These are phyloP conservation scores for Drosophila kanapiae DNA, from an alignment of 1,140 invertebrate genomes.

Conservation along the genomic window DNA sequence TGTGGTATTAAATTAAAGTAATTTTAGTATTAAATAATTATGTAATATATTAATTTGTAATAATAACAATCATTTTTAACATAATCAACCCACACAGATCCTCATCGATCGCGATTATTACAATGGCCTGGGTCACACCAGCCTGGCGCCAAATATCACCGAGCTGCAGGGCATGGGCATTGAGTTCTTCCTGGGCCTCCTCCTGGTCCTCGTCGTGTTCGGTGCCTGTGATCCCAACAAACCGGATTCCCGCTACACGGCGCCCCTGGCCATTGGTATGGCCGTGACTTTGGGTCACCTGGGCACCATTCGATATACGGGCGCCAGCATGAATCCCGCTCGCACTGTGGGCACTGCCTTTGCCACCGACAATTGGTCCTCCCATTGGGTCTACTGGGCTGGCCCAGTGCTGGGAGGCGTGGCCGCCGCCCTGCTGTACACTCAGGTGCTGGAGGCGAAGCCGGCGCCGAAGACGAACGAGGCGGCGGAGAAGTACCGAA, in stretches of 20 bases:
- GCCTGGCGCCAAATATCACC: slow-evolving; percentile 87
- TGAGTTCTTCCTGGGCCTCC: slow-evolving; percentile 95
- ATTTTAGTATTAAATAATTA: too few relatives aligned
- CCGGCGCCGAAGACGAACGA: slow-evolving; percentile 60
- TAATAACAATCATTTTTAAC: too few relatives aligned
- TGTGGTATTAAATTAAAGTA: too few relatives aligned
- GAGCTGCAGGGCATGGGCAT: slow-evolving; percentile 93
- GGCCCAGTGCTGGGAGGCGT: slow-evolving; percentile 93
- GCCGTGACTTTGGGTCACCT: slow-evolving; percentile 95
- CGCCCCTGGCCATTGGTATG: slow-evolving; percentile 95
- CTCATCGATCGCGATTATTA: slow-evolving; percentile 88
- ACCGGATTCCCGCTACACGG: slow-evolving; percentile 90
- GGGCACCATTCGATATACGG: slow-evolving; percentile 93
- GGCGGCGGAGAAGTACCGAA: slow-evolving; percentile 79
- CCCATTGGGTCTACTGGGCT: slow-evolving; percentile 97
- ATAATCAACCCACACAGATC: slow-evolving; percentile 85
- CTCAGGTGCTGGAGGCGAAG: slow-evolving; percentile 86
- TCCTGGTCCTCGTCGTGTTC: slow-evolving; percentile 95
- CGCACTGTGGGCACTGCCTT: slow-evolving; percentile 94
- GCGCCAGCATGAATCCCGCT: slow-evolving; percentile 96
- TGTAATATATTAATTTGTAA: too few relatives aligned
- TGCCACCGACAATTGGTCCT: slow-evolving; percentile 89
- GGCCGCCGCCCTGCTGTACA: slow-evolving; percentile 91
- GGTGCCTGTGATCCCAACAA: slow-evolving; percentile 92
- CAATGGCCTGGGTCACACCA: slow-evolving; percentile 88